Conservation (phyloP, 2,888 invertebrate species). For the Apodemia duryi region DNA sequence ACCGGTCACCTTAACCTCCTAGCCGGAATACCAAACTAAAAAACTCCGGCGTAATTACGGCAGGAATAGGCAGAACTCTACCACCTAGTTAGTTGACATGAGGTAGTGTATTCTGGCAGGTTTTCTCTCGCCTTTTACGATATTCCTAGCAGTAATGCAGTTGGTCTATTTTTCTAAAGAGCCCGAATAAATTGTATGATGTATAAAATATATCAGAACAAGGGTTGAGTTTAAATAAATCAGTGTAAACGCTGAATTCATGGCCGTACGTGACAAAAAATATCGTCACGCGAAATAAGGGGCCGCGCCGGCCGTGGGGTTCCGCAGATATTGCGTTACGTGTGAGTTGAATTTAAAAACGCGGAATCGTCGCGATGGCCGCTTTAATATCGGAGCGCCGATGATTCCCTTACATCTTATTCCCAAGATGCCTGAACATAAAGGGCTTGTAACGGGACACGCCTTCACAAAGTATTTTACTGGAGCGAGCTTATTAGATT, state of each 20-base stretch:
- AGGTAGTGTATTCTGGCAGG: too few relatives aligned
- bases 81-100: too few relatives aligned
- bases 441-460: constrained; percentile 15
- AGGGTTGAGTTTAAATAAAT: not conserved
- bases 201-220: too few relatives aligned
- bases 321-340: constrained; percentile 44
- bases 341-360: constrained; percentile 56
- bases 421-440: constrained; percentile 1
- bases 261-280: constrained; percentile 18
- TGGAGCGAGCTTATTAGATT: constrained; percentile 6
- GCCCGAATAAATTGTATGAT: too few relatives aligned
- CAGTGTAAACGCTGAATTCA: constrained; percentile 18
- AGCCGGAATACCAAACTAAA: too few relatives aligned
- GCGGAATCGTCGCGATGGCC: constrained; percentile 37
- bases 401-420: constrained; percentile 11
- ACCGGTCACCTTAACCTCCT: too few relatives aligned
- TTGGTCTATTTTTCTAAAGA: too few relatives aligned
- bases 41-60: too few relatives aligned
- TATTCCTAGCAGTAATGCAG: too few relatives aligned
- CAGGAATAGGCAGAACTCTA: too few relatives aligned
- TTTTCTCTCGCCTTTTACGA: too few relatives aligned
- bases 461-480: constrained; percentile 7
- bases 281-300: constrained; percentile 53
- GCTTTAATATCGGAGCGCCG: constrained; percentile 24
- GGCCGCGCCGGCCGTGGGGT: constrained; percentile 39